A percentile compares a stretch with the other conserved stretches of the same genome.
Evolutionary conservation across 1,140 invertebrate species (phyloP).

Genomic region (Periplaneta americana): DNA sequence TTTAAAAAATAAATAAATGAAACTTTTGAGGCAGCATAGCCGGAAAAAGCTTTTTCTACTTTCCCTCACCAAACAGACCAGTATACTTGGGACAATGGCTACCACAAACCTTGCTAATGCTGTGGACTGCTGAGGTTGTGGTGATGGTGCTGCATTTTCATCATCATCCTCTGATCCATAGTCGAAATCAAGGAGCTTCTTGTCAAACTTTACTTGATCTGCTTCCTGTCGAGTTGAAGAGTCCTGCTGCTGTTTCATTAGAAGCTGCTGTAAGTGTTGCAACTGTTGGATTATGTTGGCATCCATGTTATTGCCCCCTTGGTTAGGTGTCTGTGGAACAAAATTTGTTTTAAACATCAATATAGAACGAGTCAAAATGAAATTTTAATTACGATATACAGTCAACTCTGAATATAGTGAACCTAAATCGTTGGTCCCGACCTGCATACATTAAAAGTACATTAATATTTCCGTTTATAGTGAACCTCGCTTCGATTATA

Average conservation of each 20-base stretch:
- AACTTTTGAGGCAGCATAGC: too few relatives aligned
- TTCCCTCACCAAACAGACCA: neutral
- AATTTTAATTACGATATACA: too few relatives aligned
- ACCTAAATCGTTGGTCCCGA: too few relatives aligned
- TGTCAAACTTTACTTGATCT: conserved; percentile 55
- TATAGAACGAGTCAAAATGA: too few relatives aligned
- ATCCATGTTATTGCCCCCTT: conserved; percentile 23
- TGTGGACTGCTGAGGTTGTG: conserved; percentile 6
- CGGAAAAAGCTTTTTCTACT: neutral
- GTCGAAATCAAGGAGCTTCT: conserved; percentile 78
- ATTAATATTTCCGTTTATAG: too few relatives aligned
- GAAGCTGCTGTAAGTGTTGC: conserved; percentile 52
- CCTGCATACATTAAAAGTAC: too few relatives aligned
- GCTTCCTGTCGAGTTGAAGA: conserved; percentile 24
- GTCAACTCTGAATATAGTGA: too few relatives aligned
- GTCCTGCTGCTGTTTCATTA: conserved; percentile 39
- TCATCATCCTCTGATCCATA: conserved; percentile 81
- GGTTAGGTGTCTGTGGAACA: neutral
- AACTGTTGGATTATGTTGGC: conserved; percentile 46
- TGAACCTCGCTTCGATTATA: too few relatives aligned
- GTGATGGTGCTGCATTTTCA: conserved; percentile 32
- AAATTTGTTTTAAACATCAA: too few relatives aligned
- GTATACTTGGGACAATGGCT: neutral
- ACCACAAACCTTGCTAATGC: conserved; percentile 22
- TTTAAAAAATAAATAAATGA: too few relatives aligned